Base-by-base conservation (phyloP, 1,140 invertebrate genomes). In the Drepana arcuata region DNA sequence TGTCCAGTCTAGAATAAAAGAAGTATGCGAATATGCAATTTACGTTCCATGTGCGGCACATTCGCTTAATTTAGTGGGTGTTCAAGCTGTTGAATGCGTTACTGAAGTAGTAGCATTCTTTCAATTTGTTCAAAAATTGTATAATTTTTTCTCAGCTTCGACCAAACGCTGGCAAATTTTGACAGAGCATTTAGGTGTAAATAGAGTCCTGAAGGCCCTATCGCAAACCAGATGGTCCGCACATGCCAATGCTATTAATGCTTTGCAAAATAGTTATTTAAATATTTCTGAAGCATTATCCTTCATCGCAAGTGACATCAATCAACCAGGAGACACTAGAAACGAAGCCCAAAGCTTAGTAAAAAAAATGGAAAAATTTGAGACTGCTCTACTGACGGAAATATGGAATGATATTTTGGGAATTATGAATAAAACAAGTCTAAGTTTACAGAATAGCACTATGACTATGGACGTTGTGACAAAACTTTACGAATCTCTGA, bases 61-160 rank as follows among this genome's bases (percentile, higher is more conserved):
- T 33, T 33, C 31, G n/a, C 31, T 33, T 16, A 33, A 40, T 16
- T 27, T 33, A 27, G 30, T 40, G 25, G 14, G 30, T 21, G 18
- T 21, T 9, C 18, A 21, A 5, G 18, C 18, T 31, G 38, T 29
- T 36, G 40, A 23, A 31, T 48, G 36, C 30, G 33, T n/a, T 45
- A 10, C 16, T 9, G 39, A 48, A 35, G 48, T 34, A 31, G 10
- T 25, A 23, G 11, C 16, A 32, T 51, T 52, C 23, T 64, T 62
- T 44, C 23, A 35, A 41, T 16, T 66, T 1, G 21, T 64, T 30
- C 44, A 58, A 25, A 32, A 49, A 46, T 7, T 66, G 31, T 64
- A 55, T 34, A 55, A 41, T 23, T 65, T 66, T 61, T 64, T 61
- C 49, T 46, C 51, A 31, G 43, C 25, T 16, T 59, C 53, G 15